Evolutionary conservation across 1,140 invertebrate genomes (phyloP), one percentile per base, ranked within the genome.

Genomic region (Trachymyrmex cornetzi): DNA sequence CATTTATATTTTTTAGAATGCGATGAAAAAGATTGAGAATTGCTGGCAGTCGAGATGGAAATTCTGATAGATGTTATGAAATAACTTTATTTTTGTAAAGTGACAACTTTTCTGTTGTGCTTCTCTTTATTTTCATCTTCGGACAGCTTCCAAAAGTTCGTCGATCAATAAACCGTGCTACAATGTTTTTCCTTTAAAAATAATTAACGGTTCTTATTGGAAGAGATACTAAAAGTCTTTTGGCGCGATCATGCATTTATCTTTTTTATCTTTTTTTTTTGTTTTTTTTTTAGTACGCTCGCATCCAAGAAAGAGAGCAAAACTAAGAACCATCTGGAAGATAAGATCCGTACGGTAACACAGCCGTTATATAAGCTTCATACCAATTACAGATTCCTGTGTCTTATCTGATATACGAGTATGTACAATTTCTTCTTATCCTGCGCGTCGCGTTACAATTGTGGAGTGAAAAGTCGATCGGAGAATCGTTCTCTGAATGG

Each of bases 331-430:
- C 82, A 85, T 77, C 44, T 89, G 89, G 88, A 90, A 90, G 88
- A 90, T 87, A 86, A 85, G 81, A 90, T 84, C 77, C 88, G 71
- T 90, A 88, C 80, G 84, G 55, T 89, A 89, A 90, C 89, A 90
- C 89, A 90, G 89, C 89, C 89, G 77, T 90, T 87, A 82, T 66
- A 59, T 75, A 89, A 87, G 74, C 87, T 90, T 89, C 74, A 88
- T 89, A 88, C 89, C 87, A 89, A 90, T 90, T 77, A 89, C 79
- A 84, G 82, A 88, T 89, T 87, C 53, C 24, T 72, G 72, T 84
- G 63, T 77, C 85, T 74, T 84, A 84, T 59, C 11, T 44, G 67
- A 84, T 48, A 82, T 72, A 74, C 38, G 50, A 48, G 27, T 84
- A 84, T 75, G 16, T 75, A 84, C 80, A 84, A 72, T 16, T 69